Evolutionary conservation across 2,888 invertebrate genomes (phyloP).

Genomic region (Hyposoter didymator): DNA sequence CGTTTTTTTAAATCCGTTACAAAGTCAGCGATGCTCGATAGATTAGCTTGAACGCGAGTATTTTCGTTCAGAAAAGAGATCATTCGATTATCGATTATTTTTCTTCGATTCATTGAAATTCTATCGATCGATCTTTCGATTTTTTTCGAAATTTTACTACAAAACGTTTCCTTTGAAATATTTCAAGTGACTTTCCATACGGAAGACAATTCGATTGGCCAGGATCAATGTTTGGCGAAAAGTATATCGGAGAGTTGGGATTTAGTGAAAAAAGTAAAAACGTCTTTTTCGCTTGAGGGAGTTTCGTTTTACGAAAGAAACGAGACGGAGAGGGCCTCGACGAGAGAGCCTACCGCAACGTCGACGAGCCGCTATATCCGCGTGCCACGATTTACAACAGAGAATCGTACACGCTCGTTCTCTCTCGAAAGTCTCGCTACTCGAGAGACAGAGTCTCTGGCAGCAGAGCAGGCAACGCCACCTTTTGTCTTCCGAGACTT

Average conservation of each 20-base stretch:
- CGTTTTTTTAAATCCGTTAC: not conserved
- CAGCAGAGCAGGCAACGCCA: constrained; percentile 7
- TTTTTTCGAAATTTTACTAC: not conserved
- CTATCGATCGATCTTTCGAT: constrained; percentile 36
- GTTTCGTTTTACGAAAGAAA: not conserved
- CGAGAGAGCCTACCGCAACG: constrained; percentile 64
- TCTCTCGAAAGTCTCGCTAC: not conserved
- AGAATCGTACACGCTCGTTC: not conserved
- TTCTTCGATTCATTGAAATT: not conserved
- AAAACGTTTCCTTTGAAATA: no score
- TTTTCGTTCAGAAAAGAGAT: not conserved
- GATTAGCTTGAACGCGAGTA: not conserved
- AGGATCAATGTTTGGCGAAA: not conserved
- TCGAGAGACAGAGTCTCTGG: not conserved
- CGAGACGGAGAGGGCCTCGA: not conserved
- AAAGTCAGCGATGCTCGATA: not conserved
- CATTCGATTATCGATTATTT: not conserved
- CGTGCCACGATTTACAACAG: constrained; percentile 46
- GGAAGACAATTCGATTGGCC: not conserved
- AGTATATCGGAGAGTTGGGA: not conserved
- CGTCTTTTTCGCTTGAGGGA: not conserved
- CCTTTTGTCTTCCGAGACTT: constrained; percentile 14
- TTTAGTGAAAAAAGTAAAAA: not conserved
- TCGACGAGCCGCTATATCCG: constrained; percentile 58
- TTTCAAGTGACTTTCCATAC: no score